Evolutionary conservation across 2,113 vertebrate species (phyloP).

Genomic region (Channa maculata): DNA sequence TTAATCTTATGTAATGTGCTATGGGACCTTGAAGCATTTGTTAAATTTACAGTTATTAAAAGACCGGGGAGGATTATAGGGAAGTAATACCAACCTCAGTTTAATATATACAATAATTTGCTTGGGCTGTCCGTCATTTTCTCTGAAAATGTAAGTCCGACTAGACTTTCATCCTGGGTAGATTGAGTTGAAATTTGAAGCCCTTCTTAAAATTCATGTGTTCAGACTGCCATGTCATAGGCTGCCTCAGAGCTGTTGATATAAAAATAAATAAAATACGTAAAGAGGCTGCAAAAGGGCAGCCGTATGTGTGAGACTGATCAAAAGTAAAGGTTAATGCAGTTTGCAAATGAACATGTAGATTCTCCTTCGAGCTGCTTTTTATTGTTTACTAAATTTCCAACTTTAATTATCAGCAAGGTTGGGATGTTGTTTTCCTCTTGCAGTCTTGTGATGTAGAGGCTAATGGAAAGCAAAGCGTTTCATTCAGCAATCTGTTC

Average conservation of each 20-base stretch:
- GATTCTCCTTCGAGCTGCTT: conserved; percentile 31
- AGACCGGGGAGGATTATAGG: conserved; percentile 7
- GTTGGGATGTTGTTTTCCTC: conserved; percentile 24
- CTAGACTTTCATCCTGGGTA: background rate
- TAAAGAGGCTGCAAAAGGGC: conserved; percentile 22
- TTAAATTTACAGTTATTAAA: conserved; percentile 18
- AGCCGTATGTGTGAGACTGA: conserved; percentile 15
- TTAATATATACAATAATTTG: conserved; percentile 10
- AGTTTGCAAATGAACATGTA: conserved; percentile 38
- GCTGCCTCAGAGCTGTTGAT: conserved; percentile 12
- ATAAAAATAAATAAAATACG: background rate
- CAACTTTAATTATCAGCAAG: conserved; percentile 14
- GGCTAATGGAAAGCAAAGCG: background rate
- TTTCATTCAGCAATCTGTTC: conserved; percentile 37
- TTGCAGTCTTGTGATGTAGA: background rate
- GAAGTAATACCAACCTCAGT: conserved; percentile 1
- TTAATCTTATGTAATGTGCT: conserved; percentile 14
- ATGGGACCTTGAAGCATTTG: background rate
- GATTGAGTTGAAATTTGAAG: conserved; percentile 34
- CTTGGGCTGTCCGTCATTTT: conserved; percentile 31
- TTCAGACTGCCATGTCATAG: conserved; percentile 4
- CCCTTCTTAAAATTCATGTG: conserved; percentile 9
- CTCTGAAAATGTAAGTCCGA: conserved; percentile 16
- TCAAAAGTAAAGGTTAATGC: conserved; percentile 53
- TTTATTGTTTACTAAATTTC: conserved; percentile 27